Base-by-base conservation (phyloP, 1,140 invertebrate genomes). In the Temnothorax nylanderi region DNA sequence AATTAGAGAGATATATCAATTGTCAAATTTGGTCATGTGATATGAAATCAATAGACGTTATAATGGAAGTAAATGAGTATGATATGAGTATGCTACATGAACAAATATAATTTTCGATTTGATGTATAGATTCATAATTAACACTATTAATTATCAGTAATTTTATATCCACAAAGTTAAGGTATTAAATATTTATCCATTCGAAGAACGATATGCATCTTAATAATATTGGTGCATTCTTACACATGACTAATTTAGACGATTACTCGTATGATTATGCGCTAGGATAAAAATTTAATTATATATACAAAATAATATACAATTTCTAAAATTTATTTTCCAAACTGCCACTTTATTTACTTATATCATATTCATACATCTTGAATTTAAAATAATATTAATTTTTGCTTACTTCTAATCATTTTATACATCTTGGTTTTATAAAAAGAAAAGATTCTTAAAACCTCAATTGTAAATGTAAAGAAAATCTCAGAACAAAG, bases 1-100 rank as follows among this genome's bases (percentile, higher is more conserved):
- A 88, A 88, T 90, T 86, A 86, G 86, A 64, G n/a, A 26, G 26
- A 26, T 26, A 78, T 77, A 86, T 65, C 72, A 85, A 77, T 88
- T 71, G 82, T 90, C 75, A 88, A 90, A 88, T 86, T 82, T 54
- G 65, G 47, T 69, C 41, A 74, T 90, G 89, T 86, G 89, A 91
- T 90, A 90, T 54, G 18, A 81, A 81, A 69, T 90, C 75, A 84
- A 80, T 69, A 64, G 72, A 76, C 49, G 54, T 88, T 47, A 41
- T 58, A 60, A 65, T 3, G 44, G 26, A 80, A 77, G 67, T 81
- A 72, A 58, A 76, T 81, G 84, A 91, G 56, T 87, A 91, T 88
- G 89, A 90, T 88, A 86, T 90, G 82, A 90, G 80, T 88, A 91
- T 80, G 21, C 60, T n/a, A 5, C 64, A 76, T 56, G 16, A 41